Conservation (phyloP, 2,888 invertebrate species). For the Acanthosepion lycidas region DNA sequence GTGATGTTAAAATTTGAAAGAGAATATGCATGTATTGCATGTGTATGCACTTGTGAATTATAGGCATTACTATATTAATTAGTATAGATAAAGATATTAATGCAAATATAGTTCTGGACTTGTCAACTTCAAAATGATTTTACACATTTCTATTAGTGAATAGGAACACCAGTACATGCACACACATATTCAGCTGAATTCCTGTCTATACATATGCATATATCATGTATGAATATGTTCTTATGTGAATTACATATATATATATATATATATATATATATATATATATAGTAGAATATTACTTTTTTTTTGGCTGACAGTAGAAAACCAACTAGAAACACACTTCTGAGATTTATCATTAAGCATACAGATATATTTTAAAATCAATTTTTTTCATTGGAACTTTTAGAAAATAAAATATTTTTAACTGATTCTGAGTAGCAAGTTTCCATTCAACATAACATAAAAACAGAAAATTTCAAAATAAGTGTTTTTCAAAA, state of each 20-base stretch:
- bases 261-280: not conserved
- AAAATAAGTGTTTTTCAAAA: too few species aligned
- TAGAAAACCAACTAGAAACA: too few species aligned
- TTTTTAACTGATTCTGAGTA: not conserved
- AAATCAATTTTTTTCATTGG: too few species aligned
- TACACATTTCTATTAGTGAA: not conserved
- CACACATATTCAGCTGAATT: not conserved
- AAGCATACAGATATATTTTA: not conserved
- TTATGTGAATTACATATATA: not conserved
- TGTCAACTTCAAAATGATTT: not conserved
- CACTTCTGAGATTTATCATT: too few species aligned
- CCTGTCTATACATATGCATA: too few species aligned
- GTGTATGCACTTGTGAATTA: not conserved
- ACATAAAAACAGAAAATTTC: too few species aligned
- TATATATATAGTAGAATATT: not conserved
- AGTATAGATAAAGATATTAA: not conserved
- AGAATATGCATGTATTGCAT: not conserved
- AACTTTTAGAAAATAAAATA: too few species aligned
- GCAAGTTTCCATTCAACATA: not conserved
- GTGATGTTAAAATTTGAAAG: not conserved
- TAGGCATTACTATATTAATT: not conserved
- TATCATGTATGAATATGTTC: not conserved
- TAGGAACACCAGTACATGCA: not conserved
- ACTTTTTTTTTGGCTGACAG: too few species aligned
- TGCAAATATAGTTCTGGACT: not conserved